Evolutionary conservation across 2,888 invertebrate species (phyloP).

Genomic region (Pandemis cinnamomeana): DNA sequence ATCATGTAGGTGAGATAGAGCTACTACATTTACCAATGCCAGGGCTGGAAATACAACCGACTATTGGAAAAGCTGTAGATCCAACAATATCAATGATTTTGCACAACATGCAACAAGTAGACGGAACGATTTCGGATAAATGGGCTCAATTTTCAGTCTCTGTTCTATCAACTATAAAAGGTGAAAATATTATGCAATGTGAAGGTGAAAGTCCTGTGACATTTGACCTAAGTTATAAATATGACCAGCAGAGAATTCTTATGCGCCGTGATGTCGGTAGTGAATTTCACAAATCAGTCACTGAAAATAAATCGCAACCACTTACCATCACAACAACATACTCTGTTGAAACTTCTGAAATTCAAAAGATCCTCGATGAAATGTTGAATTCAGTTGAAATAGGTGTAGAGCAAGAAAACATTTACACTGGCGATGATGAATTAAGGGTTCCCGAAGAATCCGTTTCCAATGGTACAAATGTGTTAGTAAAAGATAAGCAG

Average conservation of each 20-base stretch:
- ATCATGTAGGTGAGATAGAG: constrained; percentile 74
- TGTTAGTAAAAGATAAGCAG: constrained; percentile 62
- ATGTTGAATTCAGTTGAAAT: constrained; percentile 86
- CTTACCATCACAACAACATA: constrained; percentile 7
- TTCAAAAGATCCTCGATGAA: constrained; percentile 76
- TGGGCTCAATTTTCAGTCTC: constrained; percentile 85
- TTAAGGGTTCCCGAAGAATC: constrained; percentile 58
- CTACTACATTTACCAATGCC: constrained; percentile 80
- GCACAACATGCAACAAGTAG: constrained; percentile 63
- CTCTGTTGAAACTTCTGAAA: constrained; percentile 51
- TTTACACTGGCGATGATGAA: constrained; percentile 66
- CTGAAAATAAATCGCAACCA: background rate
- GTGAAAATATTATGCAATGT: constrained; percentile 52
- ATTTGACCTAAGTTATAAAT: constrained; percentile 85
- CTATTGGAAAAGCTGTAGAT: constrained; percentile 75
- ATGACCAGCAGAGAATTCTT: constrained; percentile 83
- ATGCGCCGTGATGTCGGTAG: constrained; percentile 66
- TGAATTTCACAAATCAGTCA: constrained; percentile 34
- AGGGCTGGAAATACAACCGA: constrained; percentile 76
- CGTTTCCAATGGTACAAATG: constrained; percentile 45
- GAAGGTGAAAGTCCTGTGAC: constrained; percentile 65
- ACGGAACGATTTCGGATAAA: constrained; percentile 72
- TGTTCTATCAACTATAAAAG: constrained; percentile 66
- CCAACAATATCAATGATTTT: constrained; percentile 72
- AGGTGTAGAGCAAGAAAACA: constrained; percentile 82